Conservation (phyloP, 2,113 vertebrate genomes). For the Rhinichthys klamathensis region DNA sequence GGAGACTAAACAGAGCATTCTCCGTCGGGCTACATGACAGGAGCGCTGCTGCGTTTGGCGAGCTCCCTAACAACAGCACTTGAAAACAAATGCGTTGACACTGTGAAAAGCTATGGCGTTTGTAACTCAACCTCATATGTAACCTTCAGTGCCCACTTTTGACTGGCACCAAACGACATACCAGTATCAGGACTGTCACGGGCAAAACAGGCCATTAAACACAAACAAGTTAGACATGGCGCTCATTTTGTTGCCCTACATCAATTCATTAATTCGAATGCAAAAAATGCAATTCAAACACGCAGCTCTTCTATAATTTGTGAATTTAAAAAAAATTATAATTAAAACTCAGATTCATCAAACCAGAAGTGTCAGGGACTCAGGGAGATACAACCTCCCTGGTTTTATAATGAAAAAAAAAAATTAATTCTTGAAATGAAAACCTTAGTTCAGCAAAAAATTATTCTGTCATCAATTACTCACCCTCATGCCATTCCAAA, state of each 20-base stretch:
- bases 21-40: background rate
- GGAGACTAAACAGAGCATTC: slow-evolving; percentile 23
- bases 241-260: background rate
- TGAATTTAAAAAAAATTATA: background rate
- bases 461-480: too few species aligned
- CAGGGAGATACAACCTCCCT: background rate
- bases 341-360: background rate
- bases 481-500: too few species aligned
- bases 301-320: background rate
- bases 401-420: background rate
- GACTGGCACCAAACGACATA: background rate
- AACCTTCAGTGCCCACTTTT: slow-evolving; percentile 27
- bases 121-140: slow-evolving; percentile 19
- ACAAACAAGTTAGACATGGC: background rate
- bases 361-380: background rate
- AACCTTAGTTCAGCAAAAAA: too few species aligned
- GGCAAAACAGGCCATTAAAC: background rate
- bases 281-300: background rate
- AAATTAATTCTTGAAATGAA: too few species aligned
- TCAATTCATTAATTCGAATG: background rate
- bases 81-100: slow-evolving; percentile 11
- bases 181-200: background rate
- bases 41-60: slow-evolving; percentile 6
- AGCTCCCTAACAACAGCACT: background rate
- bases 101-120: slow-evolving; percentile 17